These are phyloP conservation scores for Bombyx mandarina DNA, from an alignment of 1,140 invertebrate species.

Conservation along the genomic window DNA sequence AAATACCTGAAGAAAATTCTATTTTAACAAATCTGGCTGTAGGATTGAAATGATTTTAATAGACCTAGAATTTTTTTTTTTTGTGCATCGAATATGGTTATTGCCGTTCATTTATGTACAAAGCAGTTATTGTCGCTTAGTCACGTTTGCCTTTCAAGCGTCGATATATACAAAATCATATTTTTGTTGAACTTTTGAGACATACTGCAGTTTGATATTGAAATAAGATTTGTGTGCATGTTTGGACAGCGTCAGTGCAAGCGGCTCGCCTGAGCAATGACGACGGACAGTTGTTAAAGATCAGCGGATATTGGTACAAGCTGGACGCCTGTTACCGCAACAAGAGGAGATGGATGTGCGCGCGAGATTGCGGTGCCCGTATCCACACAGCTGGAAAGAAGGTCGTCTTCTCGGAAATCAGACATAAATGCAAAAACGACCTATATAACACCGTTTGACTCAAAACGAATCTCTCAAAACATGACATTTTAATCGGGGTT, in stretches of 20 bases:
- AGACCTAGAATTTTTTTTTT: too few relatives aligned
- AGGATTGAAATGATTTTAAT: too few relatives aligned
- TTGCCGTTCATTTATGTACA: too few relatives aligned
- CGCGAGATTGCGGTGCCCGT: slow-evolving; percentile 46
- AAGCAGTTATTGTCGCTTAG: too few relatives aligned
- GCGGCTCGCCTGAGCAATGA: slow-evolving; percentile 3
- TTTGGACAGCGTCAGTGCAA: slow-evolving; percentile 4
- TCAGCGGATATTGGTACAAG: slow-evolving; percentile 50
- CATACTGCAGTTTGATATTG: neutral
- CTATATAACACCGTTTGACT: slow-evolving; percentile 35
- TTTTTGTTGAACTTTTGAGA: too few relatives aligned
- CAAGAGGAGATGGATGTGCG: slow-evolving; percentile 52
- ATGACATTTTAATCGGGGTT: too few relatives aligned
- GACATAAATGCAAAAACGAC: slow-evolving; percentile 36
- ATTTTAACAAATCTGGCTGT: too few relatives aligned
- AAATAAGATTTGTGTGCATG: neutral
- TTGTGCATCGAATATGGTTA: too few relatives aligned
- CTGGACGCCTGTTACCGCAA: slow-evolving; percentile 39
- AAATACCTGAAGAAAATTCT: too few relatives aligned
- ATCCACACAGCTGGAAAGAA: slow-evolving; percentile 50
- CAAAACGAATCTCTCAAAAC: too few relatives aligned
- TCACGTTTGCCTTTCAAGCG: too few relatives aligned
- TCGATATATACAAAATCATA: too few relatives aligned
- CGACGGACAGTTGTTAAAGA: slow-evolving; percentile 41
- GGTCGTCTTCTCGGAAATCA: slow-evolving; percentile 42